These are phyloP conservation scores for Montipora efflorescens DNA, from an alignment of 64 coral and sea anemone species.

Conservation along the genomic window DNA sequence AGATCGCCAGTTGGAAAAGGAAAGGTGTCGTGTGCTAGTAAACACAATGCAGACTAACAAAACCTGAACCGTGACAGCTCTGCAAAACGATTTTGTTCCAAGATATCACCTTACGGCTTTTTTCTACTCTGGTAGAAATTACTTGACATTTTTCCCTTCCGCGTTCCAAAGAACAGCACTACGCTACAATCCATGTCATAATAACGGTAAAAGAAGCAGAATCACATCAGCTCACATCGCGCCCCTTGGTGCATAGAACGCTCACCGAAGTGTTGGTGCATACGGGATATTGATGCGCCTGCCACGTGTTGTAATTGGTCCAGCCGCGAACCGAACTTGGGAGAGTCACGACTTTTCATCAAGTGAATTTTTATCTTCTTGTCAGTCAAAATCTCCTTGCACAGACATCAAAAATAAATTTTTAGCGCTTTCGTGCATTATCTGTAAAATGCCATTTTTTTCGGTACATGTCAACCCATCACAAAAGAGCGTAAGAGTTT, in stretches of 20 bases:
- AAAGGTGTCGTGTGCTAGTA: slow-evolving; percentile 29
- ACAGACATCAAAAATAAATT: not conserved
- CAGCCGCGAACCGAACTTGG: not conserved
- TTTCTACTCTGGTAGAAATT: not conserved
- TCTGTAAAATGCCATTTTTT: not conserved
- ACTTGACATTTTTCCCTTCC: slow-evolving; percentile 9
- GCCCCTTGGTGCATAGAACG: slow-evolving; percentile 11
- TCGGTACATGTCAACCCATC: not conserved
- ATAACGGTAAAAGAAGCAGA: slow-evolving; percentile 43
- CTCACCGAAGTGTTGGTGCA: slow-evolving; percentile 66
- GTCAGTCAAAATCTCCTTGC: not conserved
- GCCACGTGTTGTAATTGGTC: slow-evolving; percentile 99
- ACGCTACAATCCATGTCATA: slow-evolving; percentile 41
- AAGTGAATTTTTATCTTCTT: not conserved
- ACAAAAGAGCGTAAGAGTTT: not conserved
- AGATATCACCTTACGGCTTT: not conserved
- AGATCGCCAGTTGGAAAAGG: not conserved
- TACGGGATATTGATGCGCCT: slow-evolving; percentile 79
- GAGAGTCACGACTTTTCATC: slow-evolving; percentile 17
- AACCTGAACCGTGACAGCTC: slow-evolving; percentile 17
- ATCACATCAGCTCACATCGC: slow-evolving; percentile 62
- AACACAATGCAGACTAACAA: slow-evolving; percentile 38
- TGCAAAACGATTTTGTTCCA: slow-evolving; percentile 35
- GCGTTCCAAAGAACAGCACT: not conserved
- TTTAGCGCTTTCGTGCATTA: not conserved